A percentile compares a stretch with the other conserved stretches of the same genome.
Evolutionary conservation across 2,113 vertebrate genomes (phyloP).

Genomic region (Planiliza haematocheilus): DNA sequence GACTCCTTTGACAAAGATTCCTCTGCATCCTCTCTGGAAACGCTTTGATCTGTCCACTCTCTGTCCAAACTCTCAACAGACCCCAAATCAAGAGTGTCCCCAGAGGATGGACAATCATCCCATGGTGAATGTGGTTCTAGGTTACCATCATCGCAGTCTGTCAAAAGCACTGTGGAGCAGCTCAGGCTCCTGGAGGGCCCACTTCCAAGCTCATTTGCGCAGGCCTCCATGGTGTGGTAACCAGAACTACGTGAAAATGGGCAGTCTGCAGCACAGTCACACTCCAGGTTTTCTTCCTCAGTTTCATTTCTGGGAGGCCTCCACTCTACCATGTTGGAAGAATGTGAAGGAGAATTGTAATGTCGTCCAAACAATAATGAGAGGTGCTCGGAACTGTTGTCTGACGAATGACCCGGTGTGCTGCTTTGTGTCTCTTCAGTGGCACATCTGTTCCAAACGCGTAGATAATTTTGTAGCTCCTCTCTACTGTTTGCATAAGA

Average conservation of each 20-base stretch:
- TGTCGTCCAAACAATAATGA: conserved; percentile 79
- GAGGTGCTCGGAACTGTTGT: conserved; percentile 82
- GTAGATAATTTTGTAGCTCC: conserved; percentile 49
- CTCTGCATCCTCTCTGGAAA: conserved; percentile 52
- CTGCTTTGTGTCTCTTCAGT: conserved; percentile 75
- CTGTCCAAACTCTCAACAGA: conserved; percentile 73
- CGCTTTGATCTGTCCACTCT: conserved; percentile 68
- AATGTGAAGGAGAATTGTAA: conserved; percentile 71
- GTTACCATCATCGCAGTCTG: conserved; percentile 75
- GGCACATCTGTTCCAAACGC: conserved; percentile 66
- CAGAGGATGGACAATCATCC: conserved; percentile 68
- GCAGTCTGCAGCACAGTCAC: conserved; percentile 74
- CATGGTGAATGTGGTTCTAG: conserved; percentile 68
- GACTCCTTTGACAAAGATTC: conserved; percentile 53
- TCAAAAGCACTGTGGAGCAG: conserved; percentile 79
- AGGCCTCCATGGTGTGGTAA: conserved; percentile 77
- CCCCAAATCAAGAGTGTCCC: conserved; percentile 67
- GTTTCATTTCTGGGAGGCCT: conserved; percentile 41
- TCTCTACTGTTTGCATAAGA: conserved; percentile 73
- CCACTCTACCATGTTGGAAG: conserved; percentile 70
- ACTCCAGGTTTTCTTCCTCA: conserved; percentile 59
- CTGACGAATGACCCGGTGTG: conserved; percentile 75
- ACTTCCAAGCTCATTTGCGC: conserved; percentile 69
- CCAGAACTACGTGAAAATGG: conserved; percentile 80
- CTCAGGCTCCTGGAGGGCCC: conserved; percentile 79